A percentile compares a stretch with the other conserved stretches of the same genome.
These are phyloP conservation scores for Salvelinus namaycush DNA, from an alignment of 2,113 vertebrate genomes.

Conservation along the genomic window DNA sequence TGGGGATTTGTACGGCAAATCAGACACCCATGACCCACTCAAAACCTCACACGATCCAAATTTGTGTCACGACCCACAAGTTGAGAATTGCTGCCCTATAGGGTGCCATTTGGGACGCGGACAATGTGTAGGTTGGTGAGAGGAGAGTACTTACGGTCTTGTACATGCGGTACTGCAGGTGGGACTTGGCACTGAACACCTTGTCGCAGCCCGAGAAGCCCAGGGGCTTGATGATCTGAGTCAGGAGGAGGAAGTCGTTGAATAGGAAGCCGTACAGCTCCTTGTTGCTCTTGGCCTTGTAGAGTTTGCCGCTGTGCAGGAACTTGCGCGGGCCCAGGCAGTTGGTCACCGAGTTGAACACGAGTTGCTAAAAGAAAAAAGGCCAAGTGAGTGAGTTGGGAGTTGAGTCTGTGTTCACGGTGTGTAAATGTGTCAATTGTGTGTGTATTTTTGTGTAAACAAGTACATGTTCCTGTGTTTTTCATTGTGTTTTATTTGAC, in stretches of 20 bases:
- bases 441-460: too few species aligned
- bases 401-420: neutral
- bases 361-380: conserved; percentile 85
- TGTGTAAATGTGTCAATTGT: too few species aligned
- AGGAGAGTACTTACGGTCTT: conserved; percentile 85
- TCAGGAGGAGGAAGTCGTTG: conserved; percentile 98
- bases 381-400: neutral
- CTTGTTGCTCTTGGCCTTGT: conserved; percentile 99
- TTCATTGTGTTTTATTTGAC: too few species aligned
- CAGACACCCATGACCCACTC: too few species aligned
- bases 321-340: conserved; percentile 98
- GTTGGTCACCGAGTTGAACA: conserved; percentile 99
- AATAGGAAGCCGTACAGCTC: conserved; percentile 97
- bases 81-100: too few species aligned
- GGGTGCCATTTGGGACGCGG: too few species aligned
- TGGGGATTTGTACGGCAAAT: neutral
- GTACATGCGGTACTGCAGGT: conserved; percentile 99
- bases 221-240: conserved; percentile 92
- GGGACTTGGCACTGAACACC: conserved; percentile 96
- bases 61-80: too few species aligned
- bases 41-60: too few species aligned
- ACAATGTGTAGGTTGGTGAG: too few species aligned
- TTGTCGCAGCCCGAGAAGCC: conserved; percentile 91
- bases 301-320: conserved; percentile 96
- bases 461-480: too few species aligned